A percentile compares a stretch with the other conserved stretches of the same genome.
Conservation (phyloP, 2,113 vertebrate genomes). For the Erpornis zantholeuca region DNA sequence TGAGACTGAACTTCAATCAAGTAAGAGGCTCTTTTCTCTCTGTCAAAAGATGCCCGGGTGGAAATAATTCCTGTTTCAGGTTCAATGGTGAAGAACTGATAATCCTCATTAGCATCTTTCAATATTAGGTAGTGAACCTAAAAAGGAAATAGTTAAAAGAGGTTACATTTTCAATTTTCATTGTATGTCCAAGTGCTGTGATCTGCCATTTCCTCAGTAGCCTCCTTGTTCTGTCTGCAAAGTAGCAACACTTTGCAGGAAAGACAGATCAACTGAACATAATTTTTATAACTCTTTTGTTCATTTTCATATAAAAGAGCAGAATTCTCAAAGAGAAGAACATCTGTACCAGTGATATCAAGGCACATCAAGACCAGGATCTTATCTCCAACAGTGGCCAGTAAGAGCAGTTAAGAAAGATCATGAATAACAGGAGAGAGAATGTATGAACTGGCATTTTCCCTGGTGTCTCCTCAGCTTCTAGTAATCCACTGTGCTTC, state of each 20-base stretch:
- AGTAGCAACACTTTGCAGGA: not conserved
- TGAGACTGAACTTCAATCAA: constrained; percentile 87
- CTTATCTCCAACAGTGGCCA: not conserved
- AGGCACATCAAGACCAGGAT: not conserved
- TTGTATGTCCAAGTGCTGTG: not conserved
- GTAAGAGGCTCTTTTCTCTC: constrained; percentile 86
- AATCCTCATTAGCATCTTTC: constrained; percentile 83
- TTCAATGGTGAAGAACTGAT: constrained; percentile 82
- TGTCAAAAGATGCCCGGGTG: constrained; percentile 80
- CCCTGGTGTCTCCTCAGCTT: not conserved
- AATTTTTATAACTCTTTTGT: not conserved
- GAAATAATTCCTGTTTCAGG: constrained; percentile 75
- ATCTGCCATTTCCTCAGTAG: not conserved
- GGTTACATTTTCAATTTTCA: not conserved
- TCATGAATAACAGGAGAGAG: not conserved
- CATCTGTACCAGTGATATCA: not conserved
- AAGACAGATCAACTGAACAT: not conserved
- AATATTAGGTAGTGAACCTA: constrained; percentile 83
- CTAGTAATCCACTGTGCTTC: not conserved
- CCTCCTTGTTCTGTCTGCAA: not conserved
- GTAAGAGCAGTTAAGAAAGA: not conserved
- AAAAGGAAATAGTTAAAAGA: not conserved
- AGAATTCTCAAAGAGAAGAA: not conserved
- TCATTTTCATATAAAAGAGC: not conserved
- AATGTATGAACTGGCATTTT: not conserved